Base-by-base conservation (phyloP, 2,113 vertebrate species). In the Erythrolamprus reginae region DNA sequence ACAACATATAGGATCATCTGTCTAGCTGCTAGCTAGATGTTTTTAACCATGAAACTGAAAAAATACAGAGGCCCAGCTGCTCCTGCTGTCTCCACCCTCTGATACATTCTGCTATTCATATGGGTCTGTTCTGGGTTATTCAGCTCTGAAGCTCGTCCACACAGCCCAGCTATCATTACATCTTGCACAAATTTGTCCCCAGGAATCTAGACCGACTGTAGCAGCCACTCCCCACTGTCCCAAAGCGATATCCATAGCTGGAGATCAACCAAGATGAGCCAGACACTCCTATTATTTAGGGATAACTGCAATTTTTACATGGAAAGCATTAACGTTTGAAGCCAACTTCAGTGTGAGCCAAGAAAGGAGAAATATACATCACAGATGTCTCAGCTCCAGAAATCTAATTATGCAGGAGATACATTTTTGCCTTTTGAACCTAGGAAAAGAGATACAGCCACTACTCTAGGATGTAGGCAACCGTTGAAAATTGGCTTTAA, bases 301-400 rank as follows among this genome's bases (percentile, higher is more conserved):
- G 28, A 70, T n/a, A 56, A 17, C 24, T 84, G 77, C 88, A 89
- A 55, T 86, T 55, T 47, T 82, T 55, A 55, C 12, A 28, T 58
- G 10, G 82, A 84, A 84, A 58, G 10, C 4, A 24, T 56, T 33
- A 83, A 55, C 0, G 77, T 84, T 77, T 77, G 70, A 77, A 21
- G 70, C 65, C 65, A 77, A 38, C 2, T 38, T 77, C 65, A 77
- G 65, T 38, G 65, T n/a, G 8, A 77, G 65, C 70, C 70, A 77
- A 77, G 70, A 77, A 77, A 77, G 33, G 70, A 77, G 65, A 70
- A 38, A 70, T 70, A 70, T 70, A 70, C n/a, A 70, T 70, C 65
- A 7, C 65, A 70, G 65, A 91, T 28, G 88, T 91, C 51, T 88
- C 89, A 91, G 70, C 26, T 89, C 33, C 19, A 85, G 48, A 53